Conservation (phyloP, 2,113 vertebrate genomes). For the Syngnathus scovelli region DNA sequence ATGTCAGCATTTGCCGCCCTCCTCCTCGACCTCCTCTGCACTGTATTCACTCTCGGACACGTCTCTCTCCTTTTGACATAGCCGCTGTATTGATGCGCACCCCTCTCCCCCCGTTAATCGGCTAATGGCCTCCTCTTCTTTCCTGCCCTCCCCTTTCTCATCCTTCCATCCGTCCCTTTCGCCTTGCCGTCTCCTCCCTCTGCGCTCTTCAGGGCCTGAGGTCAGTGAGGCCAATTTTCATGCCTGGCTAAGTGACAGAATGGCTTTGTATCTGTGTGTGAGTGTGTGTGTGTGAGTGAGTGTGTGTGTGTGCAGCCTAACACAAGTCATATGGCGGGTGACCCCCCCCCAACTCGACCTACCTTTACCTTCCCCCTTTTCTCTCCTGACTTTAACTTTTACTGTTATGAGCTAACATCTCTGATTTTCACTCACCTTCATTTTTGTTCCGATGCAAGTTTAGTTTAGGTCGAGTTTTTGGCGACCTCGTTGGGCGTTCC, state of each 20-base stretch:
- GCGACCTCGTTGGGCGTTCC: too few species aligned
- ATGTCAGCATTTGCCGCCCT: constrained; percentile 7
- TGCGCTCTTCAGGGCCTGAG: constrained; percentile 47
- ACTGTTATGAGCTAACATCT: background rate
- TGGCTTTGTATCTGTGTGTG: constrained; percentile 52
- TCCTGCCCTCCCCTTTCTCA: constrained; percentile 52
- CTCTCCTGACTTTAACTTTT: constrained; percentile 2
- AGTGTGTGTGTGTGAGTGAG: constrained; percentile 19
- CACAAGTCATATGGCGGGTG: constrained; percentile 65
- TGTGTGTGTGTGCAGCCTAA: constrained; percentile 50
- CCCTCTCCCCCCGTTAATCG: constrained; percentile 58
- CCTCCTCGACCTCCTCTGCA: constrained; percentile 35
- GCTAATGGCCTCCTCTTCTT: constrained; percentile 72
- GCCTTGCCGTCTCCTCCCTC: constrained; percentile 48
- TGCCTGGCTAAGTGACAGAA: constrained; percentile 68
- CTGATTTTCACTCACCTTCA: too few species aligned
- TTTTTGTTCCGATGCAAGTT: too few species aligned
- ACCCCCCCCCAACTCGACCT: constrained; percentile 47
- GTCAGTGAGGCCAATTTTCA: constrained; percentile 70
- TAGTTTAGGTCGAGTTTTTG: too few species aligned
- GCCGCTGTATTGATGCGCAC: constrained; percentile 68
- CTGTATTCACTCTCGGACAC: constrained; percentile 58
- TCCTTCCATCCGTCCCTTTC: constrained; percentile 45
- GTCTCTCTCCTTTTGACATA: constrained; percentile 67
- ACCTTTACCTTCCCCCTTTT: constrained; percentile 36